Evolutionary conservation across 2,113 vertebrate genomes (phyloP), one percentile per base, ranked within the genome.

Genomic region (Hydropotes inermis): DNA sequence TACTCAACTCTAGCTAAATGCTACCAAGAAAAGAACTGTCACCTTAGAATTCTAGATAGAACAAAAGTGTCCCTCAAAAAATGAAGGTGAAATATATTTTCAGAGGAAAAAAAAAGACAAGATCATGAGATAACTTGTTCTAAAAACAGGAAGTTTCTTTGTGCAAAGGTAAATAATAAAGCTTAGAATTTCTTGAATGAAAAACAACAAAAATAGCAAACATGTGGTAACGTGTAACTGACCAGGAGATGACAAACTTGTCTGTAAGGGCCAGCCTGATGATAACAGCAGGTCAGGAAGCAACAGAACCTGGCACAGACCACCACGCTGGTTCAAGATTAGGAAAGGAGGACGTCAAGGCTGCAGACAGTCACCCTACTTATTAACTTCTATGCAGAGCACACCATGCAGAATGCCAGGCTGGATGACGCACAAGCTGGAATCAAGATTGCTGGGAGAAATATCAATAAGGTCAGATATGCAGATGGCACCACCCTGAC

Each of bases 111-210:
- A 84, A 90, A 78, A 87, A 61, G 81, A 36, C 27, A 90, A 54
- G 5, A 86, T 85, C 30, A 52, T 36, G 21, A 89, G 21, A 52
- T 43, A n/a, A 79, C 14, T 28, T 92, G 30, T 33, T 94, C 33
- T 27, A 60, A 94, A 78, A 21, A 93, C 60, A 88, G 25, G 7
- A 57, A 78, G 43, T 57, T 96, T 78, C 50, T 60, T 45, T 86
- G 23, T 52, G 94, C 28, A 82, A 96, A 91, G 13, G 14, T 36
- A 67, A 91, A 93, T 39, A 27, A 93, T 76, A 12, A 91, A 94
- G 47, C 11, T 89, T 19, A 82, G 2, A 87, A 95, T 96, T 90
- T 96, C 89, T 82, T 78, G 11, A 95, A 91, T 93, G 50, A 95
- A 90, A 93, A 60, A 74, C 43, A 92, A 61, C 7, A 85, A 96